A percentile compares a stretch with the other conserved stretches of the same genome.
Conservation (phyloP, 1,140 invertebrate genomes). For the Plodia interpunctella region DNA sequence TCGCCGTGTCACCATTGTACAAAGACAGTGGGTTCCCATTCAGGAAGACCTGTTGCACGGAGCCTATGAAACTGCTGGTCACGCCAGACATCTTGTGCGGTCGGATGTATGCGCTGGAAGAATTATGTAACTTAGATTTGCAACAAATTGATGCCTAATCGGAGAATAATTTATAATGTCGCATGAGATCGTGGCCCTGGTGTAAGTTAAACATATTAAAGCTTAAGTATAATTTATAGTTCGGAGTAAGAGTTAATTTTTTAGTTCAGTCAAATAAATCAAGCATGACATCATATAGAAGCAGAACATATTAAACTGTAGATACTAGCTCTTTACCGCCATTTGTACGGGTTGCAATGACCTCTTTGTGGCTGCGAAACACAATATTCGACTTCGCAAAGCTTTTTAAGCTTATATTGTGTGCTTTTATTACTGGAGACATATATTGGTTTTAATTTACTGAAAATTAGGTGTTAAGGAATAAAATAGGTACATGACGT, state of each 20-base stretch:
- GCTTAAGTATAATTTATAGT: too few relatives aligned
- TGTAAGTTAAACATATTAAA: too few relatives aligned
- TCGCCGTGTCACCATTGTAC: constrained; percentile 55
- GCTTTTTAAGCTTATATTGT: not conserved
- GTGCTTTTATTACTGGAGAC: too few relatives aligned
- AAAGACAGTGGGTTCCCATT: constrained; percentile 81
- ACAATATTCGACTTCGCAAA: not conserved
- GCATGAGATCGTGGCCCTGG: too few relatives aligned
- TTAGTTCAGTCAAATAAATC: too few relatives aligned
- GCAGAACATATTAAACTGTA: not conserved
- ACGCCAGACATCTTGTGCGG: constrained; percentile 86
- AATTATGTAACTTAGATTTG: constrained; percentile 16
- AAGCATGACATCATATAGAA: not conserved
- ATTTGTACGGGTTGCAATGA: not conserved
- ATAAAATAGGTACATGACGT: too few relatives aligned
- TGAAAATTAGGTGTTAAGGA: too few relatives aligned
- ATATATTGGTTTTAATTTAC: too few relatives aligned
- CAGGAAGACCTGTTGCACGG: constrained; percentile 89
- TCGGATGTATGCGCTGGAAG: constrained; percentile 81
- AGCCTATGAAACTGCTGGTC: constrained; percentile 86
- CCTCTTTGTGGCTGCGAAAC: not conserved
- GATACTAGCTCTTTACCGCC: not conserved
- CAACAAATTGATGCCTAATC: constrained; percentile 14
- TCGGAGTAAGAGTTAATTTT: too few relatives aligned
- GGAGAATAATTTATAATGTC: not conserved